Evolutionary conservation across 1,140 invertebrate genomes (phyloP), one percentile per base, ranked within the genome.

Genomic region (Brachystomella parvula): DNA sequence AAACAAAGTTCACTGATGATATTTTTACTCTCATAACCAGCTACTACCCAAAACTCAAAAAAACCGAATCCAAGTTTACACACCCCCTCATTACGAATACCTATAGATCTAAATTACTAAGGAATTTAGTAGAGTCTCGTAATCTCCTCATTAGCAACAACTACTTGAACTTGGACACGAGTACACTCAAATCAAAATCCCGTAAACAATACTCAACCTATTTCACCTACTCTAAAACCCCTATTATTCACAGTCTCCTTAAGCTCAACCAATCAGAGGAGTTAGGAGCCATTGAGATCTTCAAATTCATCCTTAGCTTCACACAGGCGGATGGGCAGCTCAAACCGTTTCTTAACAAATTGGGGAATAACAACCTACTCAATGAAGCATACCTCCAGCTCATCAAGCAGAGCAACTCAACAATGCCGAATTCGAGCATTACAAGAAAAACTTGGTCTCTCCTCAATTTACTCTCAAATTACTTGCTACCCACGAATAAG

Each of bases 301-400:
- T 53, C 24, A 53, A 53, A 24, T 53, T 53, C 21, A 53, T 53
- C 21, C 24, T 53, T 15, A 24, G 9, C 49, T 53, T 17, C 49
- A 53, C 49, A 53, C 49, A 53, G 24, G 6, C 49, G 6, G 49
- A 53, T 9, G 49, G 49, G 6, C 49, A 15, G 6, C 24, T 53
- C 15, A 53, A 53, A 53, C 21, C 49, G 9, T 53, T 53, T 53
- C 24, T 59, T 12, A 30, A 2, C 3, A 28, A 88, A 57, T 83
- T 94, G 9, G 49, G 49, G 24, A 53, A 53, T 24, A 53, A 53
- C 49, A 53, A 53, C 19, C 78, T 96, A 21, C 81, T 95, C 19
- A 92, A 90, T 72, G 94, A 98, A 79, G 80, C 96, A 53, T 96
- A 93, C 77, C 82, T 96, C 44, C 93, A 96, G 75, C 82, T 97